phyloP scores from a whole-genome alignment of 2,888 invertebrate species.

The Tipula unca region DNA sequence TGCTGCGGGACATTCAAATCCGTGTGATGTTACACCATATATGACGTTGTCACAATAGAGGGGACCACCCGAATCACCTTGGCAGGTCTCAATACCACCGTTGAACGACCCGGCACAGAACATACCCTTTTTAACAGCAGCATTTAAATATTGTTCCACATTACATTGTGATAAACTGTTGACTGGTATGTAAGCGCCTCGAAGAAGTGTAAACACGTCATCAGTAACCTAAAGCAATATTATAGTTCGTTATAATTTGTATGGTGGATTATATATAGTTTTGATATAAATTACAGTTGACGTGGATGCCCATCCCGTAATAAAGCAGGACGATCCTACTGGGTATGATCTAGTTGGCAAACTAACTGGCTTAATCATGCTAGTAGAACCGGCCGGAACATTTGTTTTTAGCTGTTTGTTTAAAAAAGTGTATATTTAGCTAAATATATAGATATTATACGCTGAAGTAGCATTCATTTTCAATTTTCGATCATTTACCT shows the following conservation, averaged over 20 bases:
- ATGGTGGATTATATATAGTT: too few species aligned
- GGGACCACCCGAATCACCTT: slow-evolving; percentile 21
- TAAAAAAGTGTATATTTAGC: too few species aligned
- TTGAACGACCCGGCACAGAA: too few species aligned
- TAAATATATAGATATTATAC: too few species aligned
- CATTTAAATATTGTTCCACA: not conserved
- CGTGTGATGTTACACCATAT: not conserved
- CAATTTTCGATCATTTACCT: too few species aligned
- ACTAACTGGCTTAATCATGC: not conserved
- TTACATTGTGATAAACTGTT: slow-evolving; percentile 19
- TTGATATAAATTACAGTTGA: too few species aligned
- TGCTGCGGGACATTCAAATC: not conserved
- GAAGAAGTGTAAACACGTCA: not conserved
- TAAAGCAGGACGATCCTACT: not conserved
- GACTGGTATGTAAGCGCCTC: not conserved
- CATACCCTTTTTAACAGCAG: slow-evolving; percentile 2
- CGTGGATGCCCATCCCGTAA: slow-evolving; percentile 20
- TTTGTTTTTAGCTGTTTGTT: too few species aligned
- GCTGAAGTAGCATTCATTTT: too few species aligned
- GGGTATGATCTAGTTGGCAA: not conserved
- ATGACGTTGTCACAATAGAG: not conserved
- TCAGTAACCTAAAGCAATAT: not conserved
- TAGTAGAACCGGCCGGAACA: too few species aligned
- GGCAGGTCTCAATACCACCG: slow-evolving; percentile 21
- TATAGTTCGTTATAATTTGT: not conserved